Evolutionary conservation across 2,113 vertebrate genomes (phyloP).

Genomic region (Zeus faber): DNA sequence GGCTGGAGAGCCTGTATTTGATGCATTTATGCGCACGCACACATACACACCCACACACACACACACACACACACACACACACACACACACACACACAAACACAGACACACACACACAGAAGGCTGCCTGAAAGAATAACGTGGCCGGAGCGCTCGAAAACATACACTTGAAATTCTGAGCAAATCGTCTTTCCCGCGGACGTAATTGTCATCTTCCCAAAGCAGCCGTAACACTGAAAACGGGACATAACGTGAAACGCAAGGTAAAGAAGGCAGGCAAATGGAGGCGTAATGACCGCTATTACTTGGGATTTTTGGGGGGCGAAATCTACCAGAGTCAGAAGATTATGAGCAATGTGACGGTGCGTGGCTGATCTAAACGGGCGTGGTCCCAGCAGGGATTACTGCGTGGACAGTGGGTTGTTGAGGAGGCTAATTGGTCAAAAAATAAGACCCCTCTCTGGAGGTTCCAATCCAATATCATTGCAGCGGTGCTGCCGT

Average conservation of each 20-base stretch:
- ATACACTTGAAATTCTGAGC: conserved; percentile 50
- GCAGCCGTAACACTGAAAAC: conserved; percentile 36
- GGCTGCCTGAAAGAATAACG: conserved; percentile 34
- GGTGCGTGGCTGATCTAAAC: conserved; percentile 57
- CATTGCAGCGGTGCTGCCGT: too few relatives aligned
- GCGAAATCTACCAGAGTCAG: conserved; percentile 50
- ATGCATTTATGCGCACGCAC: neutral
- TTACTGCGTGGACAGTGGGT: too few relatives aligned
- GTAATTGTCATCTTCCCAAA: conserved; percentile 22
- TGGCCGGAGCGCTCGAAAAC: conserved; percentile 40
- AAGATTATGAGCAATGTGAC: conserved; percentile 48
- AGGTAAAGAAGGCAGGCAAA: conserved; percentile 34
- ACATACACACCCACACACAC: neutral
- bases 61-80: neutral
- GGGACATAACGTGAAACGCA: too few relatives aligned
- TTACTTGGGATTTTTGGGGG: conserved; percentile 54
- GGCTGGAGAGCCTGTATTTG: too few relatives aligned
- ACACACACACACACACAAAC: neutral
- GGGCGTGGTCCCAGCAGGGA: too few relatives aligned
- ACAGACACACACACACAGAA: neutral
- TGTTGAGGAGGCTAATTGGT: too few relatives aligned
- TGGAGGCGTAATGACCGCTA: conserved; percentile 49
- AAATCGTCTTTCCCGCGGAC: too few relatives aligned
- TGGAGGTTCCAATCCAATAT: too few relatives aligned
- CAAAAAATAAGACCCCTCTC: too few relatives aligned